Conservation (phyloP, 2,797 vertebrate genomes). For the Paguma larvata region DNA sequence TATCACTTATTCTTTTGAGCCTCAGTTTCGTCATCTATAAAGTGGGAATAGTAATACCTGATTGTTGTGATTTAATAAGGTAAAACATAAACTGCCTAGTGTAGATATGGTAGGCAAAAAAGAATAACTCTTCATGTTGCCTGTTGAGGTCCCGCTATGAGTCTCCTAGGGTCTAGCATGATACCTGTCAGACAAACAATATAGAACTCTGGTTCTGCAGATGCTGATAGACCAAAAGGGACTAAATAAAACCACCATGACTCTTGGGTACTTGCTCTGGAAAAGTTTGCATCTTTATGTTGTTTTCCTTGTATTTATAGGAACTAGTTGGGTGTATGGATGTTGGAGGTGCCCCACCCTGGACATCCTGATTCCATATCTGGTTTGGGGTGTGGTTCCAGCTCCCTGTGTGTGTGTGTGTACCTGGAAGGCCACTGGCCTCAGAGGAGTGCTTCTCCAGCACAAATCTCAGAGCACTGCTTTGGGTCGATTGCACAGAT, state of each 20-base stretch:
- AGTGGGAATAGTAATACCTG: not conserved
- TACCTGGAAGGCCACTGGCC: not conserved
- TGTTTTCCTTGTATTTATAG: not conserved
- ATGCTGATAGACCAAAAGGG: not conserved
- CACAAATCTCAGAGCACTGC: not conserved
- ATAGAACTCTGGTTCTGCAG: not conserved
- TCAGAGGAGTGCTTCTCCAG: not conserved
- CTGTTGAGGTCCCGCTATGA: not conserved
- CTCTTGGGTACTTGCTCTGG: not conserved
- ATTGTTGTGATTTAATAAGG: not conserved
- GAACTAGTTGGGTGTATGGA: not conserved
- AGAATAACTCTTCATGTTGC: not conserved
- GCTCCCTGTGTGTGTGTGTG: not conserved
- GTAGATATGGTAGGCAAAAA: not conserved
- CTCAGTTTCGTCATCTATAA: not conserved
- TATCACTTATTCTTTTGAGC: not conserved
- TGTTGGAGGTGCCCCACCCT: not conserved
- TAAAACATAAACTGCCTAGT: not conserved
- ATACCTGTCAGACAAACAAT: not conserved
- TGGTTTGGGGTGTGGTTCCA: not conserved
- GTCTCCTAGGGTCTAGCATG: not conserved
- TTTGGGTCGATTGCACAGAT: not conserved
- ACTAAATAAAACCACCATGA: not conserved
- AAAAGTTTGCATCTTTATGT: not conserved
- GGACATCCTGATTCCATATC: not conserved